Evolutionary conservation across 2,113 vertebrate species (phyloP).

Genomic region (Austrofundulus limnaeus): DNA sequence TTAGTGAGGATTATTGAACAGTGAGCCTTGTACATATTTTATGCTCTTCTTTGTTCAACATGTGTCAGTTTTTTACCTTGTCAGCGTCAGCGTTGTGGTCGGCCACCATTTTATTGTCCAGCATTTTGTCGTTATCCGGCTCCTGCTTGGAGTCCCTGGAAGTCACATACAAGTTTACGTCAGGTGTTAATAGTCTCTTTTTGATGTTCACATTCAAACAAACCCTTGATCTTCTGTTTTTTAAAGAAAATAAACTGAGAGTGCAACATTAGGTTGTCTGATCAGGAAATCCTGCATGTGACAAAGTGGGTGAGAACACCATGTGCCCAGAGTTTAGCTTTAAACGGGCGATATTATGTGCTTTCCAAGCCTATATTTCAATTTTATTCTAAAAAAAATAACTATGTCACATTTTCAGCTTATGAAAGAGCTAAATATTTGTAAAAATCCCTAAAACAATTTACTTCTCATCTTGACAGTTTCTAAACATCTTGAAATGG

Average conservation of each 20-base stretch:
- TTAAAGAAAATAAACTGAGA: neutral
- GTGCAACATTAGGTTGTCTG: conserved; percentile 16
- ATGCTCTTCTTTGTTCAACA: neutral
- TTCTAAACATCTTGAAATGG: too few relatives aligned
- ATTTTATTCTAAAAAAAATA: too few relatives aligned
- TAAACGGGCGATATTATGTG: too few relatives aligned
- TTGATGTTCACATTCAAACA: too few relatives aligned
- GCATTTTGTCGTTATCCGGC: conserved; percentile 78
- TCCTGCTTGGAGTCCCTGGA: conserved; percentile 82
- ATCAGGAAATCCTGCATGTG: conserved; percentile 21
- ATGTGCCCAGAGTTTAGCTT: too few relatives aligned
- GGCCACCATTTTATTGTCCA: conserved; percentile 70
- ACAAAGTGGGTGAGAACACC: too few relatives aligned
- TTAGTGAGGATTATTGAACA: too few relatives aligned
- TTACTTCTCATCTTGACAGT: too few relatives aligned
- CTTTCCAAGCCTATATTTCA: too few relatives aligned
- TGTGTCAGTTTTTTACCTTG: conserved; percentile 79
- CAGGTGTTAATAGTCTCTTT: conserved; percentile 14
- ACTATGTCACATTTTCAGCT: too few relatives aligned
- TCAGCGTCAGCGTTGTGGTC: conserved; percentile 83
- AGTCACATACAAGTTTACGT: conserved; percentile 48
- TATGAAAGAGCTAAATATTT: too few relatives aligned
- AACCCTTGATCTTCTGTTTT: neutral
- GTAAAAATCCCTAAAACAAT: too few relatives aligned
- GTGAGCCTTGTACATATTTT: neutral